Base-by-base conservation (phyloP, 2,888 invertebrate species). In the Spicauda simplicius region DNA sequence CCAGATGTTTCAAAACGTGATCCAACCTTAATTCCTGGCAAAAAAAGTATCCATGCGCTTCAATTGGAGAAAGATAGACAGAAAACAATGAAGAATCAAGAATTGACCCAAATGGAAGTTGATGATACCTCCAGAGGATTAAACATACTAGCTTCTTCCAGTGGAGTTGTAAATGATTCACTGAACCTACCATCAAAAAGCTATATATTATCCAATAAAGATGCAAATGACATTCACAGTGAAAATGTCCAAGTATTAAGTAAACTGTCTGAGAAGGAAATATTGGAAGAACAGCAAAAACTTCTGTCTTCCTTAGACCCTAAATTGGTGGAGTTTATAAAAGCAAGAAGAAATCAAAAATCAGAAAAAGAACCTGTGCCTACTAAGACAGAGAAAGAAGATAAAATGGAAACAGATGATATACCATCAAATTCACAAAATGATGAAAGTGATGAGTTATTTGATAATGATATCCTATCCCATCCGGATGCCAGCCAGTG, bases 191-290 rank as follows among this genome's bases (percentile, higher is more conserved):
- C 83, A 54, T 58, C 74, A n/a, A 83, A 89, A 76, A 94, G 94
- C 77, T 93, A 82, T 68, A 87, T 94, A 12, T 71, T 94, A 48
- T 88, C 94, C 33, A 87, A 90, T 0, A 73, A 87, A 57, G 94
- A 94, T 63, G 94, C 94, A 0, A 79, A 80, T 53, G 88, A 94
- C 75, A 96, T 98, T 69, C 97, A 98, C 77, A 84, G 90, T 72
- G 96, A 97, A 85, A 98, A 98, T 86, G 56, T 96, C 0, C 87
- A 94, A 73, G 87, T 94, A 67, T 80, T 98, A 12, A 90, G 91
- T 52, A 85, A 94, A 78, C 96, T 98, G 97, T 94, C 95, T 1
- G 91, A 95, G 73, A 93, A 95, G 63, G 97, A 98, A 76, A 97
- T 98, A 74, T 76, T 96, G 16, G 94, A 94, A 63, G 97, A 98